Evolutionary conservation across 2,888 invertebrate genomes (phyloP).

Genomic region (Eupeodes latifasciatus): DNA sequence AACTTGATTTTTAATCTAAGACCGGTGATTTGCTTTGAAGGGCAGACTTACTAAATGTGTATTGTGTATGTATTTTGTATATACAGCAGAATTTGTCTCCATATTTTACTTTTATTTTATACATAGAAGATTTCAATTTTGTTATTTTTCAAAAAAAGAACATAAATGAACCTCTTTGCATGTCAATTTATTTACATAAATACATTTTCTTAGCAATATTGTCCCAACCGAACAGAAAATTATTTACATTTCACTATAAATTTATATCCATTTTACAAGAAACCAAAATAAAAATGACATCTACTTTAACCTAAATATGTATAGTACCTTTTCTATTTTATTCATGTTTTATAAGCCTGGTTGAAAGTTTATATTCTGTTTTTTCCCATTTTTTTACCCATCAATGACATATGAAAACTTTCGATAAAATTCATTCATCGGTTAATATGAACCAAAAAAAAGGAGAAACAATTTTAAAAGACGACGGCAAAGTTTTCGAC

Average conservation of each 20-base stretch:
- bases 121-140: not conserved
- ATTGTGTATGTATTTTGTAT: no score
- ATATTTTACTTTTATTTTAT: no score
- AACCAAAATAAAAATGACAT: not conserved
- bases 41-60: no score
- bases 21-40: no score
- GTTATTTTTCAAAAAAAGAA: not conserved
- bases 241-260: slow-evolving; percentile 12
- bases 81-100: no score
- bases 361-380: slow-evolving; percentile 10
- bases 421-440: slow-evolving; percentile 40
- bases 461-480: slow-evolving; percentile 5
- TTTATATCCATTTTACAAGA: not conserved
- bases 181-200: not conserved
- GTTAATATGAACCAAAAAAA: slow-evolving; percentile 26
- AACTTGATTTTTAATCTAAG: not conserved
- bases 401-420: slow-evolving; percentile 64
- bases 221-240: not conserved
- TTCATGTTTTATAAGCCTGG: slow-evolving; percentile 23
- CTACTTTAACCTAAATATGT: not conserved
- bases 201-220: not conserved
- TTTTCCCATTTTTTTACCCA: slow-evolving; percentile 27
- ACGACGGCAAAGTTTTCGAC: slow-evolving; percentile 59
- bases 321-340: not conserved
- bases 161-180: slow-evolving; percentile 11